phyloP scores from a whole-genome alignment of 2,797 vertebrate genomes.

The Picus viridis region DNA sequence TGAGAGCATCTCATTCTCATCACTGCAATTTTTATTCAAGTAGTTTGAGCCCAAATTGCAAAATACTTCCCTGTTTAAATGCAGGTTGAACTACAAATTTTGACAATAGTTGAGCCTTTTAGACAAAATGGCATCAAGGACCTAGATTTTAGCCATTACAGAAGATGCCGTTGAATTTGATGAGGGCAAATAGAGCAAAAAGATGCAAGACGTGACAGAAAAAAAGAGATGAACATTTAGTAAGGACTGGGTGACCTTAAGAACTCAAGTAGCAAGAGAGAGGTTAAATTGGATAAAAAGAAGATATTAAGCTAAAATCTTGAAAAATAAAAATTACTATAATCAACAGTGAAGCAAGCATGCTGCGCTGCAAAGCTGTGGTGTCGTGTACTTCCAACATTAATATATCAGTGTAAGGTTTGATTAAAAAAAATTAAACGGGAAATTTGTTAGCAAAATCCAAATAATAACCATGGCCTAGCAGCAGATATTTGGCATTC shows the following conservation, averaged over 20 bases:
- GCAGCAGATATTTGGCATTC: neutral
- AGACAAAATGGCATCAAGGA: constrained; percentile 15
- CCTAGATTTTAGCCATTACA: neutral
- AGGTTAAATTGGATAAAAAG: neutral
- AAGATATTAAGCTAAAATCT: neutral
- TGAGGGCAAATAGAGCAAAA: constrained; percentile 2
- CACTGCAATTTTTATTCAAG: constrained; percentile 16
- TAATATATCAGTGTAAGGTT: neutral
- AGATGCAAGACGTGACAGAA: neutral
- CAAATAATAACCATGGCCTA: neutral
- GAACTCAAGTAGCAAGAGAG: neutral
- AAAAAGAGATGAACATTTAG: neutral
- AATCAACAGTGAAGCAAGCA: neutral
- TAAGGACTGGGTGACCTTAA: neutral
- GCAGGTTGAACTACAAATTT: neutral
- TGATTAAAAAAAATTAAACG: neutral
- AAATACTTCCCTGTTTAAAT: constrained; percentile 22
- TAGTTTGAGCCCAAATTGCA: constrained; percentile 14
- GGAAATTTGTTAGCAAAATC: neutral
- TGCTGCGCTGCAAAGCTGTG: neutral
- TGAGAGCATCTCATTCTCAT: neutral
- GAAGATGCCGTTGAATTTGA: constrained; percentile 11
- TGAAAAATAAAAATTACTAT: neutral
- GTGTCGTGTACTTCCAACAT: neutral
- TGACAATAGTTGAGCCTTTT: constrained; percentile 1